A percentile compares a stretch with the other conserved stretches of the same genome.
Conservation (phyloP, 2,797 vertebrate genomes). For the Platalea minor region DNA sequence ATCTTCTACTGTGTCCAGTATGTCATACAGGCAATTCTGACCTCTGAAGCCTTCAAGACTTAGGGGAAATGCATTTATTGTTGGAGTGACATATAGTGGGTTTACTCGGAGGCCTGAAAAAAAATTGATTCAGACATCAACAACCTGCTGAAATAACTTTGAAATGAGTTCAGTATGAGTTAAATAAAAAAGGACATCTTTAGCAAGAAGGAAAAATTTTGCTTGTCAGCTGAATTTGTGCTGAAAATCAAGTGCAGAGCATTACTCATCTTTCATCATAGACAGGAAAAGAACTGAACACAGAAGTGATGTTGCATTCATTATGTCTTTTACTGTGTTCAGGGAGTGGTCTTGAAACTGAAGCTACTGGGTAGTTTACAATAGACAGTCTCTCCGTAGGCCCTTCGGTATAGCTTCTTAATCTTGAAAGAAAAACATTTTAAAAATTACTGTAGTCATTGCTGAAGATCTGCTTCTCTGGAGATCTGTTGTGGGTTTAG, state of each 20-base stretch:
- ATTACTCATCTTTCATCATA: constrained; percentile 15
- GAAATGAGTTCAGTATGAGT: not conserved
- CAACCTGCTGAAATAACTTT: not conserved
- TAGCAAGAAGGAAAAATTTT: not conserved
- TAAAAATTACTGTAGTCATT: not conserved
- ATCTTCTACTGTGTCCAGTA: not conserved
- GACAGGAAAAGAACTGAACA: not conserved
- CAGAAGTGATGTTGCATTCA: constrained; percentile 3
- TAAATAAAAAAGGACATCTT: not conserved
- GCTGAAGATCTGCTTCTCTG: not conserved
- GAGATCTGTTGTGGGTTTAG: not conserved
- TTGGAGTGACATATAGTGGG: not conserved
- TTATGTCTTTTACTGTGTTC: not conserved
- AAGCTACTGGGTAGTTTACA: not conserved
- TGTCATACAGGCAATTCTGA: not conserved
- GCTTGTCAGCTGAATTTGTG: not conserved
- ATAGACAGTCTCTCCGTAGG: not conserved
- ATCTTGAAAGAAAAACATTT: not conserved
- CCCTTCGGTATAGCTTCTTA: not conserved
- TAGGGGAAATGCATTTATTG: not conserved
- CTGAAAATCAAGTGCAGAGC: not conserved
- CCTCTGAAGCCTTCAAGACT: not conserved
- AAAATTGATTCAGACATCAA: not conserved
- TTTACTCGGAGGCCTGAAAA: not conserved
- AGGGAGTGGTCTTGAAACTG: not conserved